Percentiles rank a stretch among this genome's conserved stretches.
These are phyloP conservation scores for Stenolophus ochropezus DNA, from an alignment of 2,888 invertebrate species.

Conservation along the genomic window DNA sequence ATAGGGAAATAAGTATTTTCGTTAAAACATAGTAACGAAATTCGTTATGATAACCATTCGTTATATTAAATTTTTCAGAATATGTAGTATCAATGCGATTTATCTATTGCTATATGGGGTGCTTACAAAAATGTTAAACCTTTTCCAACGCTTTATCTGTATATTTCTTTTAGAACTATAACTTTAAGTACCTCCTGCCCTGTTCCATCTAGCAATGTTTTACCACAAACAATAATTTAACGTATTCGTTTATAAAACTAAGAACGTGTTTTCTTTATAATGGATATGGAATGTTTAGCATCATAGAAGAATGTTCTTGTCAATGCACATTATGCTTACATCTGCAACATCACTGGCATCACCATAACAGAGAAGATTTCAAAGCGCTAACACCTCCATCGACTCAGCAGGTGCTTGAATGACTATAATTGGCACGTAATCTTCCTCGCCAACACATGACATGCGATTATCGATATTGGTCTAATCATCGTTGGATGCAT, in stretches of 20 bases:
- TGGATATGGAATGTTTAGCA: not conserved
- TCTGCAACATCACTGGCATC: not conserved
- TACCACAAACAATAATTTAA: no score
- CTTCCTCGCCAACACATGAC: not conserved
- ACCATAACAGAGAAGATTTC: not conserved
- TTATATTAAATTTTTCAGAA: no score
- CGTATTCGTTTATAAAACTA: not conserved
- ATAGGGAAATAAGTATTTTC: no score
- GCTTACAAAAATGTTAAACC: no score
- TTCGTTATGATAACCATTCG: no score
- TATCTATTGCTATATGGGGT: no score
- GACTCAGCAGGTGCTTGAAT: slow-evolving; percentile 17
- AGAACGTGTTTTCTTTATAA: not conserved
- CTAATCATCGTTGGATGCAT: slow-evolving; percentile 8
- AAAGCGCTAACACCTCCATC: not conserved
- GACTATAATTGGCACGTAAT: slow-evolving; percentile 33
- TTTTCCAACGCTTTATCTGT: no score
- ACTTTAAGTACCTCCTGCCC: no score
- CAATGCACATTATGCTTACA: not conserved
- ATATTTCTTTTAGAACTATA: no score
- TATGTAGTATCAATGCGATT: no score
- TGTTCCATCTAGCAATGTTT: no score
- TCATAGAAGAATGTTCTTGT: not conserved
- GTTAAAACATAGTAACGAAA: no score
- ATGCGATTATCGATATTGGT: slow-evolving; percentile 32